These are phyloP conservation scores for Acarapis woodi DNA, from an alignment of 1,140 invertebrate species.

Conservation along the genomic window DNA sequence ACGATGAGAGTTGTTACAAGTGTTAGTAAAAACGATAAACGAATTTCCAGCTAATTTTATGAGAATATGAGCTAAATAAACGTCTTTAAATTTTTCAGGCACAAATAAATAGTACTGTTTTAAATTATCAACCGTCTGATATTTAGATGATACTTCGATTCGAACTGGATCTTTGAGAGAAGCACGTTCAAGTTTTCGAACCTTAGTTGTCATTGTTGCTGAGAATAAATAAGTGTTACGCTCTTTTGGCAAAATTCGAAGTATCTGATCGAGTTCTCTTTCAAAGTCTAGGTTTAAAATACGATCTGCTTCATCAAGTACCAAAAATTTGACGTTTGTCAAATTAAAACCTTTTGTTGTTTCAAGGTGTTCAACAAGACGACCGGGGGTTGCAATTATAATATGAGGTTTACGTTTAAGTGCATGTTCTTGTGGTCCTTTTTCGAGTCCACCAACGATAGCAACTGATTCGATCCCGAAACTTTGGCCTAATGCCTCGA, in stretches of 20 bases:
- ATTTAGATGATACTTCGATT: slow-evolving; percentile 84
- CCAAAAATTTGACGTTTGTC: slow-evolving; percentile 55
- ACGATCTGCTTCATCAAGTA: slow-evolving; percentile 84
- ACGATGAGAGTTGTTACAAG: slow-evolving; percentile 66
- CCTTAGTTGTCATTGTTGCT: slow-evolving; percentile 92
- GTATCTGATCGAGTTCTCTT: slow-evolving; percentile 77
- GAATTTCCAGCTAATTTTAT: slow-evolving; percentile 87
- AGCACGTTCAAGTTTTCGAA: slow-evolving; percentile 69
- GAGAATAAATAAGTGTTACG: slow-evolving; percentile 68
- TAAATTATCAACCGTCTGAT: slow-evolving; percentile 87
- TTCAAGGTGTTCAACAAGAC: slow-evolving; percentile 63
- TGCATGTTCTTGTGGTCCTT: slow-evolving; percentile 64
- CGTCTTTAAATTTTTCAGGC: slow-evolving; percentile 87
- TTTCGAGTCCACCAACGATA: slow-evolving; percentile 91
- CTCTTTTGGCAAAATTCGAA: slow-evolving; percentile 64
- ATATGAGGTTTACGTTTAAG: slow-evolving; percentile 85
- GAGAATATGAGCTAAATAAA: slow-evolving; percentile 79
- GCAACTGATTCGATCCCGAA: slow-evolving; percentile 74
- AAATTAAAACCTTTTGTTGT: slow-evolving; percentile 82
- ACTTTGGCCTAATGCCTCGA: slow-evolving; percentile 26
- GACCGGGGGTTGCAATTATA: slow-evolving; percentile 66
- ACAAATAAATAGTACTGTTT: slow-evolving; percentile 87
- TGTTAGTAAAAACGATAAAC: slow-evolving; percentile 87
- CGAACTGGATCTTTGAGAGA: slow-evolving; percentile 63
- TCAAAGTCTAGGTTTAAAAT: slow-evolving; percentile 92